Evolutionary conservation across 2,888 invertebrate genomes (phyloP).

Genomic region (Schizotus pectinicornis): DNA sequence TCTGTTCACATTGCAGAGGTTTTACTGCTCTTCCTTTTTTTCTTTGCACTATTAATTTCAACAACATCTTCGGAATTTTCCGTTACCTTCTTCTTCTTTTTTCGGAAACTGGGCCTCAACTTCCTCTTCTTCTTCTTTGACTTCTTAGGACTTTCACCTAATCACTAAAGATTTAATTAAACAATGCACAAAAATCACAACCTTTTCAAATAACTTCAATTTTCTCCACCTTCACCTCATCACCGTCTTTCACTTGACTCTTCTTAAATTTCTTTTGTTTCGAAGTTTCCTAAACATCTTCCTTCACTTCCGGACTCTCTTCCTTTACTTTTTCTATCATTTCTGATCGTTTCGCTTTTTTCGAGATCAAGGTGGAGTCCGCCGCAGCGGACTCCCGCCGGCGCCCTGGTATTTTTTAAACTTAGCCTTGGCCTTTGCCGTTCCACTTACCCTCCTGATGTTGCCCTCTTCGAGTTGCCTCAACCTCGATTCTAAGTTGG

Average conservation of each 20-base stretch:
- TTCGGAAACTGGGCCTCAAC: conserved; percentile 26
- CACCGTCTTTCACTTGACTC: conserved; percentile 51
- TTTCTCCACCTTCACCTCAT: conserved; percentile 42
- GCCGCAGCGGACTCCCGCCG: conserved; percentile 82
- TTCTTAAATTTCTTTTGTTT: conserved; percentile 48
- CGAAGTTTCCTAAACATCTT: conserved; percentile 39
- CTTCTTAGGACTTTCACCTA: conserved; percentile 36
- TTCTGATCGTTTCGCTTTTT: conserved; percentile 67
- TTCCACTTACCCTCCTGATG: conserved; percentile 81
- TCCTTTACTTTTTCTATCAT: too few species aligned
- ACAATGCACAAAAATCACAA: too few species aligned
- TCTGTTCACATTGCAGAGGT: too few species aligned
- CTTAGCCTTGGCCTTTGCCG: conserved; percentile 85
- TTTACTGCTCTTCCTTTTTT: too few species aligned
- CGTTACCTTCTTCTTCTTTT: conserved; percentile 41
- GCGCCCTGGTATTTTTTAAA: conserved; percentile 92
- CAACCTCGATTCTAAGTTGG: conserved; percentile 83
- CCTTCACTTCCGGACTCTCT: conserved; percentile 45
- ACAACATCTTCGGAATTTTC: conserved; percentile 33
- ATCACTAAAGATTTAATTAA: too few species aligned
- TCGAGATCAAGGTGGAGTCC: conserved; percentile 80
- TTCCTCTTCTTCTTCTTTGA: conserved; percentile 41
- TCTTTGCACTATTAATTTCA: too few species aligned
- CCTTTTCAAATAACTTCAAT: conserved; percentile 34
- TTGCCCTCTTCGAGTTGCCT: conserved; percentile 86